Base-by-base conservation (phyloP, 1,140 invertebrate genomes). In the Drosophila malerkotliana region DNA sequence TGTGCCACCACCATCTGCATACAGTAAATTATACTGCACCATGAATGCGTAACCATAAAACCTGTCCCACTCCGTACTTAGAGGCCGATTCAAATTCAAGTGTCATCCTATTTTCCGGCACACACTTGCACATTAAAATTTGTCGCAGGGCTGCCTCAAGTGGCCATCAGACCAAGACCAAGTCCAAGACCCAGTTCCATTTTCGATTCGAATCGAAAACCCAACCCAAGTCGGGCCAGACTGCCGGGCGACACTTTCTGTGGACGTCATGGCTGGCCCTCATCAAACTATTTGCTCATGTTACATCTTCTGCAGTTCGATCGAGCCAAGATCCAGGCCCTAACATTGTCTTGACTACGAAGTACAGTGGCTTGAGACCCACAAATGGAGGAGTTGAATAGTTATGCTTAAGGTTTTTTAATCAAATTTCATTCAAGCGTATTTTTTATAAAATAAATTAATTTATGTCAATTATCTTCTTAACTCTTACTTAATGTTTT, bases 91-190 rank as follows among this genome's bases (percentile, higher is more conserved):
- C 72, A 60, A 85, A 72, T 76, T 82, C 83, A 87, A 87, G 82
- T 87, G 82, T 87, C 82, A 87, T 78, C 83, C 69, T 87, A 87
- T 87, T 87, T 88, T 82, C 67, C 78, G 71, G 71, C 83, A 67
- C 54, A n/a, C 56, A 47, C 62, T 45, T 14, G 54, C 41, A 44
- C 34, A 21, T 7, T 8, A 71, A 85, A 87, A 87, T 87, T 87
- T 87, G 82, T 87, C 82, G 76, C 83, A 57, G 58, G 59, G 62
- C 55, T 55, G 79, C 48, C 71, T 87, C 71, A 85, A 85, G 82
- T 87, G 81, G 68, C 59, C 53, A 52, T 32, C 62, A 49, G 62
- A 64, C 44, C 62, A 62, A 52, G 26, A 61, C 37, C 34, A 63
- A 45, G 60, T 26, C 48, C 34, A 28, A 53, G 18, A 14, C 37